Percentiles rank a stretch among this genome's conserved stretches.
Evolutionary conservation across 1,140 invertebrate species (phyloP).

Genomic region (Euura lappo): DNA sequence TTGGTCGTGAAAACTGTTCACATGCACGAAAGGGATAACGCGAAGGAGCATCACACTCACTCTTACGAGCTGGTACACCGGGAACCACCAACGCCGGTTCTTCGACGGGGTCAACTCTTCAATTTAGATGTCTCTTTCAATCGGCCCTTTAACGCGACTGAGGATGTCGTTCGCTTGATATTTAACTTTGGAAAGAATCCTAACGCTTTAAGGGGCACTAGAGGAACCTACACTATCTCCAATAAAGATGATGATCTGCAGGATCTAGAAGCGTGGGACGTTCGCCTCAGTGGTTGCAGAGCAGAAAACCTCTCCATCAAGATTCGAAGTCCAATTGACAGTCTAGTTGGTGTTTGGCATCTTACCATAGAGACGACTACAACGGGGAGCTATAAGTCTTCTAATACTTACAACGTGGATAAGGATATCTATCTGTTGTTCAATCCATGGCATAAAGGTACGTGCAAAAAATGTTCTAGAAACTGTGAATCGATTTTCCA

Average conservation of each 20-base stretch:
- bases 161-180: slow-evolving; percentile 47
- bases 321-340: slow-evolving; percentile 52
- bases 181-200: slow-evolving; percentile 54
- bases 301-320: slow-evolving; percentile 46
- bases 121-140: slow-evolving; percentile 61
- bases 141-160: slow-evolving; percentile 46
- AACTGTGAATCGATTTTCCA: not conserved
- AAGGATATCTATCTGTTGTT: slow-evolving; percentile 76
- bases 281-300: slow-evolving; percentile 38
- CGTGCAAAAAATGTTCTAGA: slow-evolving; percentile 23
- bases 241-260: slow-evolving; percentile 39
- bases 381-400: slow-evolving; percentile 30
- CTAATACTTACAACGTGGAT: slow-evolving; percentile 42
- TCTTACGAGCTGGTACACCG: slow-evolving; percentile 62
- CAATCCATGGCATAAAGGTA: slow-evolving; percentile 84
- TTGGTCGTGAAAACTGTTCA: slow-evolving; percentile 58
- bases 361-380: slow-evolving; percentile 51
- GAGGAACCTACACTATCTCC: slow-evolving; percentile 41
- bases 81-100: slow-evolving; percentile 51
- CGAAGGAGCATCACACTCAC: slow-evolving; percentile 59
- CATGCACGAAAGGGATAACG: slow-evolving; percentile 63
- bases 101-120: slow-evolving; percentile 64
- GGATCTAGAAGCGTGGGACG: slow-evolving; percentile 51
- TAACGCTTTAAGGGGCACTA: slow-evolving; percentile 47
- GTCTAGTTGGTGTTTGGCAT: slow-evolving; percentile 52